A percentile compares a stretch with the other conserved stretches of the same genome.
Conservation (phyloP, 2,797 vertebrate genomes). For the Gambelia wislizenii region DNA sequence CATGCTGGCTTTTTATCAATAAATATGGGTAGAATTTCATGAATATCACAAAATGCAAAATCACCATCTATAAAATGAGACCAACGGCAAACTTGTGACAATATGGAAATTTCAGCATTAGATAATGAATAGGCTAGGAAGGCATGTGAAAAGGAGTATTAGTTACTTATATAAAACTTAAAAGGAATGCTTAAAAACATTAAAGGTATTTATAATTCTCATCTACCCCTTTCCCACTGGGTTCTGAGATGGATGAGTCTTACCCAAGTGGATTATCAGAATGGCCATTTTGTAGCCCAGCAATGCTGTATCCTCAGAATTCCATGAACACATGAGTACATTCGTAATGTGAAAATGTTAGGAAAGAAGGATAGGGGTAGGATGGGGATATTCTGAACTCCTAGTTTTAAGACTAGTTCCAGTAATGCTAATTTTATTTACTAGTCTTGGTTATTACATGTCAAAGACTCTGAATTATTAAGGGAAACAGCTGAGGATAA, state of each 20-base stretch:
- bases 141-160: too few relatives aligned
- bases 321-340: background rate
- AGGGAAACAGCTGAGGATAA: too few relatives aligned
- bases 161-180: background rate
- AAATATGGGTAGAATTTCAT: conserved; percentile 28
- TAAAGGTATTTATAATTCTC: background rate
- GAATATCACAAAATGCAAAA: conserved; percentile 29
- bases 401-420: background rate
- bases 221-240: background rate
- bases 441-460: background rate
- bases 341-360: background rate
- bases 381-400: background rate
- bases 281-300: background rate
- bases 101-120: background rate
- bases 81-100: background rate
- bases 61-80: conserved; percentile 30
- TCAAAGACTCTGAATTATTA: background rate
- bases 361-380: background rate
- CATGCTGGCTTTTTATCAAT: fast-evolving
- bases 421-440: background rate
- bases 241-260: background rate
- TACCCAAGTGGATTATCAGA: background rate
- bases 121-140: background rate
- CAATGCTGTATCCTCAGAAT: background rate
- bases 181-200: too few relatives aligned